Evolutionary conservation across 2,113 vertebrate genomes (phyloP).

Genomic region (Pandion haliaetus): DNA sequence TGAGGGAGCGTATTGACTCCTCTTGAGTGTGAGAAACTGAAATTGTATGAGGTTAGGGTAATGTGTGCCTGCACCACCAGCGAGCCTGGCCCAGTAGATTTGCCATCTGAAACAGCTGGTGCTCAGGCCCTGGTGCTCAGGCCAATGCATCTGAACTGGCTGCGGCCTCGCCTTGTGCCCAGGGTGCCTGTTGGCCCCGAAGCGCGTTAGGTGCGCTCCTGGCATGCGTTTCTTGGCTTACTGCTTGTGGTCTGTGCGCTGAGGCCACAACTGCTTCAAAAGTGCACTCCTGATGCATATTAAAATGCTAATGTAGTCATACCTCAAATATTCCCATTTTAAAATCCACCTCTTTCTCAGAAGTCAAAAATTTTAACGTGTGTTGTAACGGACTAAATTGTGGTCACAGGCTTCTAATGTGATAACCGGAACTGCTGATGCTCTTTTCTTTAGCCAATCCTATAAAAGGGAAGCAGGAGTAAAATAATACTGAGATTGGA

Average conservation of each 20-base stretch:
- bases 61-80: not conserved
- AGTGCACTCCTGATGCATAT: accelerated
- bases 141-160: accelerated
- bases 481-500: not conserved
- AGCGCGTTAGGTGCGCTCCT: accelerated
- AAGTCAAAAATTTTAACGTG: accelerated
- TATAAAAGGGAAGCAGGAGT: not conserved
- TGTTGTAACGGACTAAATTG: not conserved
- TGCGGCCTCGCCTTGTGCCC: accelerated
- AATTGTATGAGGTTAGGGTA: not conserved
- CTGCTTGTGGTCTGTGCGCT: not conserved
- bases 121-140: not conserved
- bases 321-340: not conserved
- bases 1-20: not conserved
- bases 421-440: not conserved
- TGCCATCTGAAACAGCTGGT: not conserved
- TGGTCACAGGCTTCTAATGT: not conserved
- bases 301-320: not conserved
- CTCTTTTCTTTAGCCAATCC: not conserved
- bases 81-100: accelerated
- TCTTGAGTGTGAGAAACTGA: not conserved
- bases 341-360: not conserved
- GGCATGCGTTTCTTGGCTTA: not conserved
- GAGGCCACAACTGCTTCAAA: not conserved
- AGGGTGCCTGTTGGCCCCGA: not conserved